Evolutionary conservation across 1,140 invertebrate genomes (phyloP), one percentile per base, ranked within the genome.

Genomic region (Fopius arisanus): DNA sequence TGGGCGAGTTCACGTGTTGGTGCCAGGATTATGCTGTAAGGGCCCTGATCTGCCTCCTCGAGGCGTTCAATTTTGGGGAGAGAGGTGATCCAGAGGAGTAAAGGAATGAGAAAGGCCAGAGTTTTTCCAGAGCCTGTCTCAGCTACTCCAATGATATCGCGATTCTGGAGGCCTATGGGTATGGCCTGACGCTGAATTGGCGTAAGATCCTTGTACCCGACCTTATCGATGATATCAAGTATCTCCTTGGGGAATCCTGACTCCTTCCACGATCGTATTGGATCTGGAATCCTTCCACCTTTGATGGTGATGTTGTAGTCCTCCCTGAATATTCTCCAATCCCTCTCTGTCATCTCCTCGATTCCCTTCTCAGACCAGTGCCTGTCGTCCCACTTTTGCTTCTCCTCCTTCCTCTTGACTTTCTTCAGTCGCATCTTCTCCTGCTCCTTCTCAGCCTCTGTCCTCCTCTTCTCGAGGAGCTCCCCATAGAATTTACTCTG

Each of bases 281-380:
- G 98, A 89, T 98, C 96, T 3, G 98, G 98, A 82, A 99, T 98
- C 81, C 92, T 93, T 0, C 98, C 98, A 74, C 97, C 98, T 87
- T 99, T 99, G 62, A 99, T 97, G 3, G 96, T 96, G 59, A 99
- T 99, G 83, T 98, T 99, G 83, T 98, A 99, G 89, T 99, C 98
- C 89, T 99, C 98, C 75, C 98, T 92, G 83, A 99, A 99, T 80
- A 99, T 99, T 84, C 98, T 92, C 98, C 98, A 99, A 90, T 99
- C 98, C 83, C 98, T 91, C 84, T 99, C 98, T 9, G 95, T 97
- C 98, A 99, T 99, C 88, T 99, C 97, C 66, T 94, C 92, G 0
- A 94, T 82, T 10, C 92, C 91, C 88, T 99, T 99, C 79, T 99
- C 97, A 16, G 94, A 95, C 98, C 98, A 99, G 88, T 99, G 98